Evolutionary conservation across 2,797 vertebrate genomes (phyloP).

Genomic region (Nannoperca obscura): DNA sequence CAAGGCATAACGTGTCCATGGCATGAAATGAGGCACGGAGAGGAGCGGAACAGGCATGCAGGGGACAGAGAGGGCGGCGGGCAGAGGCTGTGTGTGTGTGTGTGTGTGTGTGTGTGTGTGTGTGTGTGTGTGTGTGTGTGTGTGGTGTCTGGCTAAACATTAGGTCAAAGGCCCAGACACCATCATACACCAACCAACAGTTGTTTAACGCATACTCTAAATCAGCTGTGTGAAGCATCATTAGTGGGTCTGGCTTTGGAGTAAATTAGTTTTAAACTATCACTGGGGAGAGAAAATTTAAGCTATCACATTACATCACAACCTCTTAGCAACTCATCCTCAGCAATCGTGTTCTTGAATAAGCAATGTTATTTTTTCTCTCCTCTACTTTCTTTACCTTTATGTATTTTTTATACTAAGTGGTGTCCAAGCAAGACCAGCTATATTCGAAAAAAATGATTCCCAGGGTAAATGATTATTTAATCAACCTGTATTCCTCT

Average conservation of each 20-base stretch:
- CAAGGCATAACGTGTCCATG: constrained; percentile 73
- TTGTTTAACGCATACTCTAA: constrained; percentile 5
- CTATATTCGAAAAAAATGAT: background rate
- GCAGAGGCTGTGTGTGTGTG: constrained; percentile 50
- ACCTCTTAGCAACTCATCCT: constrained; percentile 18
- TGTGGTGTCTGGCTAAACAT: constrained; percentile 32
- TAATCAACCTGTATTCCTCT: background rate
- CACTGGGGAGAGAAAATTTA: constrained; percentile 12
- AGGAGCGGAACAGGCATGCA: constrained; percentile 67
- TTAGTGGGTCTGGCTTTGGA: constrained; percentile 17
- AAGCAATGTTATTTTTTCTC: constrained; percentile 27
- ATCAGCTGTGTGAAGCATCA: constrained; percentile 10
- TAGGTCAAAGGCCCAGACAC: constrained; percentile 3
- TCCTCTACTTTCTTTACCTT: constrained; percentile 14
- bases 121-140: constrained; percentile 60
- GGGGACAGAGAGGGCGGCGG: constrained; percentile 55
- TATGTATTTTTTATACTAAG: background rate
- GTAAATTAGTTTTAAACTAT: constrained; percentile 39
- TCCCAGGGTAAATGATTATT: background rate
- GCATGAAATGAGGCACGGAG: constrained; percentile 71
- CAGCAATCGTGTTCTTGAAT: constrained; percentile 41
- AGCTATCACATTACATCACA: constrained; percentile 40
- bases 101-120: constrained; percentile 60
- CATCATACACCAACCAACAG: background rate
- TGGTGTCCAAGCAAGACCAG: background rate